Conservation (phyloP, 2,888 invertebrate genomes). For the Matsumyia berberina region DNA sequence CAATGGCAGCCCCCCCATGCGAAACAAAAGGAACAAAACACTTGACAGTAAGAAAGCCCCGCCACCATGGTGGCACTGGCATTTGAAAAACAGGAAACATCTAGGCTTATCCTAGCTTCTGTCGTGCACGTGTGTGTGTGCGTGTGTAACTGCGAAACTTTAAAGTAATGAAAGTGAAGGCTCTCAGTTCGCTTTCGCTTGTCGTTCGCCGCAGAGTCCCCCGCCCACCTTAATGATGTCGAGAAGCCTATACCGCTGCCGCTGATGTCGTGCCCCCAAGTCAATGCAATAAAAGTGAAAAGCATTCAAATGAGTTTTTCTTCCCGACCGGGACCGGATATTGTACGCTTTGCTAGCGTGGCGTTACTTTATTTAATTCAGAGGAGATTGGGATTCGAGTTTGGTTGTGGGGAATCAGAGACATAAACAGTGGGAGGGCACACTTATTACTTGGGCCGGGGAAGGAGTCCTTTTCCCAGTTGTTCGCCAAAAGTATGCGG, state of each 20-base stretch:
- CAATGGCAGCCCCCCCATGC: slow-evolving; percentile 1
- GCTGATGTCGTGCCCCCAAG: slow-evolving; percentile 19
- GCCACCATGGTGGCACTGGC: slow-evolving; percentile 19
- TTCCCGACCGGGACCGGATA: neutral
- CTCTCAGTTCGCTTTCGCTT: slow-evolving; percentile 11
- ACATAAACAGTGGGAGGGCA: neutral
- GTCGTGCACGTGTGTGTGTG: neutral
- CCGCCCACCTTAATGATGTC: neutral
- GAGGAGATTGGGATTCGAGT: slow-evolving; percentile 20
- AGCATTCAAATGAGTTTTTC: slow-evolving; percentile 56
- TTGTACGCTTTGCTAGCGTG: neutral
- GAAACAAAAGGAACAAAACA: slow-evolving; percentile 13
- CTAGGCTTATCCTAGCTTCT: slow-evolving; percentile 27
- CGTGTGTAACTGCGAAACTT: slow-evolving; percentile 13
- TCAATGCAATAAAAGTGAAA: slow-evolving; percentile 47
- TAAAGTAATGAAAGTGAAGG: slow-evolving; percentile 42
- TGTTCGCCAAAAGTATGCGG: too few relatives aligned
- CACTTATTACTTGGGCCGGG: neutral
- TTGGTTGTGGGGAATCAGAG: neutral
- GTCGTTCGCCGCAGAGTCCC: neutral
- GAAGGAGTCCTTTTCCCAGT: neutral
- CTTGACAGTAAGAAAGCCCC: slow-evolving; percentile 19
- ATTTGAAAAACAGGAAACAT: slow-evolving; percentile 21
- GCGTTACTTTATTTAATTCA: slow-evolving; percentile 37
- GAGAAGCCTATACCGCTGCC: slow-evolving; percentile 1